Conservation (phyloP, 2,797 vertebrate species). For the Falco columbarius region DNA sequence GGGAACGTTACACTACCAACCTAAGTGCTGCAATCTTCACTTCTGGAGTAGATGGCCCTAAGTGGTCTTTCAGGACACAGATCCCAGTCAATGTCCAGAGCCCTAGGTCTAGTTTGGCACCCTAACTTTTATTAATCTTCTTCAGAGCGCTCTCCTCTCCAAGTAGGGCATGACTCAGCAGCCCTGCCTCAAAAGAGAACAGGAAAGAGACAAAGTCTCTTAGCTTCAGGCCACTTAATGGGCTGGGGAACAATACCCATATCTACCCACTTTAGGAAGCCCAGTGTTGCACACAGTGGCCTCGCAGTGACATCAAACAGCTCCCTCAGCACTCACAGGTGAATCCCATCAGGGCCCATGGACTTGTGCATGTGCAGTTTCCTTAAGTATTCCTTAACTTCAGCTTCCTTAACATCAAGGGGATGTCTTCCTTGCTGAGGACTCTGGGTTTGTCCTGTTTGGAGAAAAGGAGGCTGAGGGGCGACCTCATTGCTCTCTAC, state of each 20-base stretch:
- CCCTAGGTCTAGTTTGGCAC: not conserved
- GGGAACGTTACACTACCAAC: not conserved
- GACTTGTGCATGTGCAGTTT: not conserved
- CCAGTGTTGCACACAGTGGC: not conserved
- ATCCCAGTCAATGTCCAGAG: not conserved
- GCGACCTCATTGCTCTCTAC: too few species aligned
- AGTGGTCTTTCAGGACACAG: not conserved
- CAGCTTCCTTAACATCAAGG: too few species aligned
- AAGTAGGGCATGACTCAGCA: not conserved
- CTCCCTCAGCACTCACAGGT: not conserved
- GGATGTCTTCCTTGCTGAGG: not conserved
- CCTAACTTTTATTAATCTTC: not conserved
- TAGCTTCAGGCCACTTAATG: not conserved
- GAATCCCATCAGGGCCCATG: not conserved
- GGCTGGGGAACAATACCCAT: not conserved
- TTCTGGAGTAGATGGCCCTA: not conserved
- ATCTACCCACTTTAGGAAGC: not conserved
- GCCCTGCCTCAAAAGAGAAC: not conserved
- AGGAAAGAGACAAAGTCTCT: not conserved
- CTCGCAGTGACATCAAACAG: not conserved
- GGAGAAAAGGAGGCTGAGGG: not conserved
- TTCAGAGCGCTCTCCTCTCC: not conserved
- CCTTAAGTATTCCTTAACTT: not conserved
- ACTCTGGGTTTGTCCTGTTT: not conserved
- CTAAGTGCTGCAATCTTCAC: not conserved